Evolutionary conservation across 30 jellyfish, hydroid and myxozoan genomes (phyloP).

Genomic region (Hydractinia echinata): DNA sequence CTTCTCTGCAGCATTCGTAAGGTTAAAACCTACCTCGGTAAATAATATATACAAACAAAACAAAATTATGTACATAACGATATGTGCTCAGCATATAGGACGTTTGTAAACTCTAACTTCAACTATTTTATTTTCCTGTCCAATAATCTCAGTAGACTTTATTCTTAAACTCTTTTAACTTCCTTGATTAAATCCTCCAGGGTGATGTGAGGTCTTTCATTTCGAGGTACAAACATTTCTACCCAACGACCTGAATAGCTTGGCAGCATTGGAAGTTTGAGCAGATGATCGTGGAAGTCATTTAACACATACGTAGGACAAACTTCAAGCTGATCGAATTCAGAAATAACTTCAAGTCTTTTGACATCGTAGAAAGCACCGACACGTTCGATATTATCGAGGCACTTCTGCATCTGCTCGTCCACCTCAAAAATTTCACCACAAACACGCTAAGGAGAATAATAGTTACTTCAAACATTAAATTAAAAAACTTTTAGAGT

Average conservation of each 20-base stretch:
- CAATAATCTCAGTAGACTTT: too few species aligned
- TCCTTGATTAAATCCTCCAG: not conserved
- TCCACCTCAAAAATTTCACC: constrained; percentile 14
- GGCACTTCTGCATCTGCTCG: not conserved
- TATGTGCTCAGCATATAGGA: too few species aligned
- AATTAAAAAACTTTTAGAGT: not conserved
- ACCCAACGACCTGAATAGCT: not conserved
- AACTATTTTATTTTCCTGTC: too few species aligned
- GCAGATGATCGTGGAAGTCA: not conserved
- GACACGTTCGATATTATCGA: not conserved
- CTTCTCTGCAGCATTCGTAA: too few species aligned
- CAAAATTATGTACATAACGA: too few species aligned
- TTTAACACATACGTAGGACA: constrained; percentile 4
- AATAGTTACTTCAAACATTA: not conserved
- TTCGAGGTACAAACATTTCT: constrained; percentile 4
- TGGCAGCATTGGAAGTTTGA: not conserved
- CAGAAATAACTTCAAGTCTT: not conserved
- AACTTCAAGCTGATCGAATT: constrained; percentile 1
- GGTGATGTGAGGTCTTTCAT: not conserved
- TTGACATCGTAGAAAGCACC: not conserved
- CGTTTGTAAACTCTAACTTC: too few species aligned
- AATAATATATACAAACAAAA: too few species aligned
- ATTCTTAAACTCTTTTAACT: not conserved
- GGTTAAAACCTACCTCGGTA: too few species aligned
- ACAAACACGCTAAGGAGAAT: constrained; percentile 2